Evolutionary conservation across 2,113 vertebrate genomes (phyloP), one percentile per base, ranked within the genome.

Genomic region (Nestor notabilis): DNA sequence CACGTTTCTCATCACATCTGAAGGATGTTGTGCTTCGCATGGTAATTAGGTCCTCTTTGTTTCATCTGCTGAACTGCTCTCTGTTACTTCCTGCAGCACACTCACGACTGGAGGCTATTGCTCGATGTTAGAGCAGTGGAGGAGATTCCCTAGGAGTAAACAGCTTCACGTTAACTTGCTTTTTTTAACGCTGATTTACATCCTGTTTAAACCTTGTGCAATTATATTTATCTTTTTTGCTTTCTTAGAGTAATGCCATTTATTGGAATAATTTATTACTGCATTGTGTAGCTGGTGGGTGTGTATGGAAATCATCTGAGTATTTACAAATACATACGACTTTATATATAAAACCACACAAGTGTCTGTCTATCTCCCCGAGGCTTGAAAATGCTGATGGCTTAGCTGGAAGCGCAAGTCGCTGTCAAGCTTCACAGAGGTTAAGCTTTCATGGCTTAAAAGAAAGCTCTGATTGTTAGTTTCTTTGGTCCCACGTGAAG

Each of bases 21-120:
- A 98, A 98, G 94, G 98, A 97, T 96, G 98, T 96, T 98, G 98
- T 98, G 98, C 98, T 98, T 98, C 70, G 98, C 98, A 99, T 99
- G 98, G 97, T 98, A 99, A 99, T 98, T 98, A 99, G 98, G 97
- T 97, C 97, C 94, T 98, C 98, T 99, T 99, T 99, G 98, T 99
- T 98, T 98, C 97, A 96, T 98, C 98, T 96, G 91, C 96, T 96
- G 91, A 94, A 78, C 90, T 56, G 87, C 94, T 98, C 97, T 93
- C 92, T 56, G 90, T 89, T 93, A 89, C 97, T 97, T 97, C 96
- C 97, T 96, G 95, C 94, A 95, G 95, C 89, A 97, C 65, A 76
- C 91, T 97, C 92, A 71, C 64, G 63, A 92, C 96, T 95, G 91
- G 92, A 94, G 97, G 96, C 97, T 96, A 95, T 95, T 86, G 92